Conservation (phyloP, 1,140 invertebrate genomes). For the Psix sp. region DNA sequence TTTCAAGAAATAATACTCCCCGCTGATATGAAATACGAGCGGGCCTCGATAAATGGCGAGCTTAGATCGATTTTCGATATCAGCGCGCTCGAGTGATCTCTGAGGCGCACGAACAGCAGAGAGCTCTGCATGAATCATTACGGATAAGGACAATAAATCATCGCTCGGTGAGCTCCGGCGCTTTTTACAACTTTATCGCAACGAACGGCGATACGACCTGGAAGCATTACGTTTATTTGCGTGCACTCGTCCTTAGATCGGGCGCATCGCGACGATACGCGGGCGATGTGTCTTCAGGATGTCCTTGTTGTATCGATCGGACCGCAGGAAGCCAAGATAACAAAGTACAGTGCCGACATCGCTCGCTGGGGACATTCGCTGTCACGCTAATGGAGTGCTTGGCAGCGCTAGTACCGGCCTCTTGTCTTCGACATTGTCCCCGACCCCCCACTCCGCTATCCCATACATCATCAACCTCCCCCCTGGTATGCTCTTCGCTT, state of each 20-base stretch:
- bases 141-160: slow-evolving; percentile 63
- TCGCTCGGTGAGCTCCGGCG: slow-evolving; percentile 42
- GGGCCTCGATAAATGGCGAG: slow-evolving; percentile 58
- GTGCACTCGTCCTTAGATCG: slow-evolving; percentile 58
- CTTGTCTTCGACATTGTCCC: slow-evolving; percentile 57
- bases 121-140: slow-evolving; percentile 58
- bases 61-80: slow-evolving; percentile 64
- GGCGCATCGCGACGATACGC: slow-evolving; percentile 49
- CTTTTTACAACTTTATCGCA: slow-evolving; percentile 62
- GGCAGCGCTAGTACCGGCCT: slow-evolving; percentile 64
- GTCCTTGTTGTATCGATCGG: slow-evolving; percentile 58
- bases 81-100: slow-evolving; percentile 61
- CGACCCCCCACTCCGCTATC: slow-evolving; percentile 12
- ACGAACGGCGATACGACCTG: slow-evolving; percentile 58
- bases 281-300: slow-evolving; percentile 58
- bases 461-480: slow-evolving; percentile 15
- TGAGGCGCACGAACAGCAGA: slow-evolving; percentile 54
- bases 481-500: slow-evolving; percentile 1
- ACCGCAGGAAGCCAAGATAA: slow-evolving; percentile 54
- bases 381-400: slow-evolving; percentile 69
- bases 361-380: slow-evolving; percentile 60
- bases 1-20: slow-evolving; percentile 59
- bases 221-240: slow-evolving; percentile 62
- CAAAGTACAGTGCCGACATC: slow-evolving; percentile 56
- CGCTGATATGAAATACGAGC: slow-evolving; percentile 61